Percentiles rank a stretch among this genome's conserved stretches.
These are phyloP conservation scores for Malurus alboscapulatus DNA, from an alignment of 2,113 vertebrate genomes.

Conservation along the genomic window DNA sequence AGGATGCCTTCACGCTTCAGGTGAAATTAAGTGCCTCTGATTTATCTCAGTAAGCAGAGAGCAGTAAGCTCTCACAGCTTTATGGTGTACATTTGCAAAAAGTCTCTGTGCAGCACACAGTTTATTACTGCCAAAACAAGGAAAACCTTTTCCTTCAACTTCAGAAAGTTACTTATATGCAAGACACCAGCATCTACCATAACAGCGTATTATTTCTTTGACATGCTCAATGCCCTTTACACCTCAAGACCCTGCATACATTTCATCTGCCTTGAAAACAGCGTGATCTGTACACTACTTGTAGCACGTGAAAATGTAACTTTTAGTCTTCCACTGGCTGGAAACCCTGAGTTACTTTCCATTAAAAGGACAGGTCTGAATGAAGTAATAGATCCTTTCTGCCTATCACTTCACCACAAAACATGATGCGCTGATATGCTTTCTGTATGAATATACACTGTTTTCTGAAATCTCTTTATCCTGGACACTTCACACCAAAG, in stretches of 20 bases:
- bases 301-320: not conserved
- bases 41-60: not conserved
- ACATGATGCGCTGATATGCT: not conserved
- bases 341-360: not conserved
- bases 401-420: not conserved
- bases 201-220: not conserved
- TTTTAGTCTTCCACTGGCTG: not conserved
- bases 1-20: not conserved
- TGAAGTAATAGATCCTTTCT: not conserved
- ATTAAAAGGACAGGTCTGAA: not conserved
- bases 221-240: not conserved
- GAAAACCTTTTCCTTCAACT: not conserved
- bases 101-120: not conserved
- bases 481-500: not conserved
- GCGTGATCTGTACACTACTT: not conserved
- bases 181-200: not conserved
- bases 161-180: not conserved
- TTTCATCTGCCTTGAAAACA: not conserved
- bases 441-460: not conserved
- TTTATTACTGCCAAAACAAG: not conserved
- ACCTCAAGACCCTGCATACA: not conserved
- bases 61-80: not conserved
- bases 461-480: not conserved
- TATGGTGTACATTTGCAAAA: not conserved
- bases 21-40: not conserved